Evolutionary conservation across 2,797 vertebrate genomes (phyloP), one percentile per base, ranked within the genome.

Genomic region (Mycteria americana): DNA sequence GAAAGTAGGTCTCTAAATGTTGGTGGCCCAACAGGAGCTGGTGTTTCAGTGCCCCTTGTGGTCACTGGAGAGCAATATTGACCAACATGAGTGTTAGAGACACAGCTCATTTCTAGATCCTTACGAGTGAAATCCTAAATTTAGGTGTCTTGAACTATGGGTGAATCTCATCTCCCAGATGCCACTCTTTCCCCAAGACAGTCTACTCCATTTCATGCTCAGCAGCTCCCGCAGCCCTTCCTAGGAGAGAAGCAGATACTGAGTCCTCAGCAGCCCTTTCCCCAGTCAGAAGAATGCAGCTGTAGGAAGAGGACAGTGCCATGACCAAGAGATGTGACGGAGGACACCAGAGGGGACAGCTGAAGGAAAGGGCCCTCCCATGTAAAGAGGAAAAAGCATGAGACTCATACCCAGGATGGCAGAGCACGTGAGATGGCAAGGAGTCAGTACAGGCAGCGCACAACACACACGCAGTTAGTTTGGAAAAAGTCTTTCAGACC

Each of bases 301-400:
- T 60, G 13, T 18, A 64, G 63, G 63, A 84, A 54, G 28, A 84
- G 35, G 17, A 60, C 25, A 31, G 35, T 51, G 43, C 30, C 24
- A 24, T 31, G 45, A 60, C 68, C 21, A n/a, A 53, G 63, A 73
- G 30, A 60, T 25, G 23, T 64, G 24, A 37, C 25, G 69, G 30
- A 68, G 5, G 27, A 64, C 28, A 69, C 8, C 9, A n/a, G 39
- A 75, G 13, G 14, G 0, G 0, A 24, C 17, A 2, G 3, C 15
- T 64, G 51, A 86, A 65, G 35, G 21, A 50, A 81, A 60, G 21
- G 17, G 3, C 9, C 16, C 31, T 64, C 39, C 22, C 23, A 43
- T 2, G 2, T 16, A 59, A 48, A 88, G 17, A 84, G 25, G 24
- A 76, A 23, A 41, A 75, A 72, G 3, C 17, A 10, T n/a, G 48